Base-by-base conservation (phyloP, 2,797 vertebrate species). In the Cichlasoma orientale region DNA sequence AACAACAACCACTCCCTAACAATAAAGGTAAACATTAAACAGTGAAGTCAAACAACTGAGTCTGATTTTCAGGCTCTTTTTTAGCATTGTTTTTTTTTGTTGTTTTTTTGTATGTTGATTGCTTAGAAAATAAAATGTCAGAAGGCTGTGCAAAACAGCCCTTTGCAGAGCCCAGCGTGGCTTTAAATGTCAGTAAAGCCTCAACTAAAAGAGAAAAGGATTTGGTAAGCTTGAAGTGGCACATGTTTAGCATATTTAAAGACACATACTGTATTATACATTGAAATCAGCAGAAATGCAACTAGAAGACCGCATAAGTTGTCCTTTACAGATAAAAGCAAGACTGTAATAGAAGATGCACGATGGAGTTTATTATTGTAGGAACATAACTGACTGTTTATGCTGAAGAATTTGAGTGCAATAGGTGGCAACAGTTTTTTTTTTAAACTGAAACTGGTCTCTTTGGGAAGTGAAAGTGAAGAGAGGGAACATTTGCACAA, bases 401-500 rank as follows among this genome's bases (percentile, higher is more conserved):
- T 75, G 71, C 56, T 11, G 44, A 56, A 79, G 53, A 9, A 41
- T 80, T 85, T 36, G 21, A 83, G 66, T 54, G 41, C 58, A 75
- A 74, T 3, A 14, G 54, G 68, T 16, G 71, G 57, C 66, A 38
- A 63, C 47, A 2, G 2, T 47, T 72, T 77, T 71, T 75, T 41
- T 72, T 58, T 33, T 33, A 7, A 31, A 31, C 54, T 78, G 33
- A 75, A 78, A 41, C 33, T 1, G 14, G 56, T 75, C 38, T 79
- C 73, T 77, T 73, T 4, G 47, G 75, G 80, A 81, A 82, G 56
- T 58, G 61, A 74, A 78, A 88, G 70, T 54, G 68, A 84, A 82
- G 61, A 73, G 55, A 76, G 66, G 69, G 82, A 89, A 90, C 84
- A 88, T 89, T 90, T 92, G 84, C 82, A 76, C 88, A 84, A 86